Evolutionary conservation across 2,113 vertebrate species (phyloP), one percentile per base, ranked within the genome.

Genomic region (Engystomops pustulosus): DNA sequence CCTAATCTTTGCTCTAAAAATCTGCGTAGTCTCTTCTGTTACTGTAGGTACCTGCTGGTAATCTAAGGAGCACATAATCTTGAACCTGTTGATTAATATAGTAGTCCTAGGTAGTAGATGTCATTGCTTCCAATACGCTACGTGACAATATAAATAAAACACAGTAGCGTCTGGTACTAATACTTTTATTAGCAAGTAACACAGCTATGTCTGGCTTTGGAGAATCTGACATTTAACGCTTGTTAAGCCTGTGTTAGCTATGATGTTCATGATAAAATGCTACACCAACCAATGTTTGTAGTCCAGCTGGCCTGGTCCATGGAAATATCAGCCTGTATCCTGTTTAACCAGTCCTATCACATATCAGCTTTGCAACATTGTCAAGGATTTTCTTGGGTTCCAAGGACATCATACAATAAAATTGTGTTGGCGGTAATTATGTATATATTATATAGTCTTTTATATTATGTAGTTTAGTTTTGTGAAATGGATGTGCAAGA

Each of bases 121-220:
- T 36, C 65, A 8, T 1, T 68, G 30, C 30, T 32, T 68, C 30
- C 17, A 32, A 32, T 17, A 45, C 2, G 65, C 3, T 1, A 18
- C 20, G 53, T 44, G 8, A 14, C 15, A n/a, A 49, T n/a, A 47
- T 68, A 53, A 70, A 32, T 25, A 27, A 55, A 27, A 5, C 32
- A 6, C 67, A 67, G 44, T 49, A 30, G 25, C 30, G 25, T 15
- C 30, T 2, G n/a, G 78, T 49, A n/a, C 45, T 81, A 74, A 89
- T 90, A 79, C 89, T 89, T 86, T 88, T 68, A 84, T 87, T 88
- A 89, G 85, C 92, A 90, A 92, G 90, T 92, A 94, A 91, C 76
- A 45, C 83, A 2, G 0, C 88, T 85, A 86, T 76, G 86, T 86
- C 85, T 51, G 1, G 83, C 79, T 75, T 86, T 71, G 77, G 71